Conservation (phyloP, 2,113 vertebrate species). For the Eolophus roseicapilla region DNA sequence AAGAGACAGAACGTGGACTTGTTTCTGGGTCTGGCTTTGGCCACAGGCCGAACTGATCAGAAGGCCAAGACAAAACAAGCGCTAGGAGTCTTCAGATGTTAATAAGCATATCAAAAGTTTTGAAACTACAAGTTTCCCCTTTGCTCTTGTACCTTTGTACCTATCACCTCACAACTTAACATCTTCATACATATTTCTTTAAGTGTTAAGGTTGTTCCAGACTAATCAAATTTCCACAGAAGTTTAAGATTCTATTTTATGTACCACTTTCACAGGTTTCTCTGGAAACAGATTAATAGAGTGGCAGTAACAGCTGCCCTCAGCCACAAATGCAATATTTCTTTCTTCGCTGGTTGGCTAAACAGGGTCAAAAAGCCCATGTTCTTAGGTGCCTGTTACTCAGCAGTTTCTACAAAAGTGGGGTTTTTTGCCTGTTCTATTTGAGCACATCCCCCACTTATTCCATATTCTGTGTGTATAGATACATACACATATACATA, state of each 20-base stretch:
- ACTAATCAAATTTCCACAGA: background rate
- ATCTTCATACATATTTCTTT: background rate
- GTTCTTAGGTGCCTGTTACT: background rate
- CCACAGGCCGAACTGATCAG: background rate
- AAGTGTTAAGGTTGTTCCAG: background rate
- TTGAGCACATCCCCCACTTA: background rate
- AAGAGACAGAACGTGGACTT: background rate
- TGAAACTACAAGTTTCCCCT: background rate
- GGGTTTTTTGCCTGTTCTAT: background rate
- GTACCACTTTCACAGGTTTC: background rate
- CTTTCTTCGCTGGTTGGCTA: background rate
- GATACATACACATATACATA: accelerated
- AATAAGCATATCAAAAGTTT: background rate
- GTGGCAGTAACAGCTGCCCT: background rate
- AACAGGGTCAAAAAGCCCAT: background rate
- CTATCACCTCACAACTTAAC: background rate
- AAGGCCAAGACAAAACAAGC: background rate
- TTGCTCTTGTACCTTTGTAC: background rate
- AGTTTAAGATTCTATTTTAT: background rate
- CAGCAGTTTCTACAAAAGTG: background rate
- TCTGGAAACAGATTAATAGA: background rate
- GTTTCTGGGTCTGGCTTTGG: background rate
- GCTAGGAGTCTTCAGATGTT: background rate
- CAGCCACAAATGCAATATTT: background rate
- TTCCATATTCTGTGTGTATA: background rate